Evolutionary conservation across 1,140 invertebrate species (phyloP).

Genomic region (Campoletis sonorensis): DNA sequence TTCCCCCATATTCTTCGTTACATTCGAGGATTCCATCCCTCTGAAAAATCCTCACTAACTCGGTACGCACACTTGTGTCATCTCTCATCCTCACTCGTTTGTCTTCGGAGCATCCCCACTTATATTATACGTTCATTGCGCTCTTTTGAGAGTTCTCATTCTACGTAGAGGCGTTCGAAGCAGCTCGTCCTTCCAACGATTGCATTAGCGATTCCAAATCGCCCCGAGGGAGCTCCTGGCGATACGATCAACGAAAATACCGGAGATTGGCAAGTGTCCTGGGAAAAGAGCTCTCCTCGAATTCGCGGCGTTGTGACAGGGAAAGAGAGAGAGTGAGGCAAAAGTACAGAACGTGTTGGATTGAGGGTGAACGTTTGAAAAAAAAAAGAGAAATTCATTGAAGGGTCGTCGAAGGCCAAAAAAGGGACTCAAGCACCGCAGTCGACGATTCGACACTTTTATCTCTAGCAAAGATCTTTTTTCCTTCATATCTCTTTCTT

Average conservation of each 20-base stretch:
- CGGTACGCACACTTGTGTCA: too few relatives aligned
- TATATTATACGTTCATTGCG: neutral
- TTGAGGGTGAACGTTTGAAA: slow-evolving; percentile 28
- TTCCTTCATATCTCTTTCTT: neutral
- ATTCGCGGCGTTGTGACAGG: neutral
- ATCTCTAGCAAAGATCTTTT: slow-evolving; percentile 29
- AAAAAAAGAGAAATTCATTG: slow-evolving; percentile 6
- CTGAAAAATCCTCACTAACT: neutral
- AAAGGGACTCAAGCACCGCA: neutral
- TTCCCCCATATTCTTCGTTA: neutral
- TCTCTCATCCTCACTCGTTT: neutral
- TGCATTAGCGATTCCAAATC: slow-evolving; percentile 48
- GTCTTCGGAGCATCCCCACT: slow-evolving; percentile 9
- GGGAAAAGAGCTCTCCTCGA: slow-evolving; percentile 10
- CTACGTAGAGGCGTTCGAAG: neutral
- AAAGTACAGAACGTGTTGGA: neutral
- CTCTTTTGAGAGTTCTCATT: neutral
- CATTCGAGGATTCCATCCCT: neutral
- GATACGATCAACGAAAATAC: slow-evolving; percentile 50
- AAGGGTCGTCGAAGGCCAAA: slow-evolving; percentile 15
- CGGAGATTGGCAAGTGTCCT: slow-evolving; percentile 48
- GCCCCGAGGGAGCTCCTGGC: slow-evolving; percentile 28
- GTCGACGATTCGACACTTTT: slow-evolving; percentile 36
- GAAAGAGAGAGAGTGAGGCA: neutral
- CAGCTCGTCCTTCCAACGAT: slow-evolving; percentile 40